These are phyloP conservation scores for Drosophila pallidifrons DNA, from an alignment of 1,140 invertebrate genomes.

Conservation along the genomic window DNA sequence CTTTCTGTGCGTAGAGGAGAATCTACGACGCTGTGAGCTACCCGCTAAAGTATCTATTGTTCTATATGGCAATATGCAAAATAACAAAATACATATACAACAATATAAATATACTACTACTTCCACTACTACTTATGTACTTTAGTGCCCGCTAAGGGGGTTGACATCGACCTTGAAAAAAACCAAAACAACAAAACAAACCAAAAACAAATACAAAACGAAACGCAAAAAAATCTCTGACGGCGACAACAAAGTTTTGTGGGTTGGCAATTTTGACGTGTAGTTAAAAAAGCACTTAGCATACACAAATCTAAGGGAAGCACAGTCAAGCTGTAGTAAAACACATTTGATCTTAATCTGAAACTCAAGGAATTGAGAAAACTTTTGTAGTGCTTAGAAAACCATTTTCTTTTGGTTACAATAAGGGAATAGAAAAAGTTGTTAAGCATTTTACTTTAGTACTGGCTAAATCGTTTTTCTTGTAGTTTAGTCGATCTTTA, in stretches of 20 bases:
- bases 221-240: background rate
- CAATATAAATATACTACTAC: slow-evolving; percentile 5
- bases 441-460: no score
- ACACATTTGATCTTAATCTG: background rate
- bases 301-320: slow-evolving; percentile 9
- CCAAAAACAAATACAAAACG: background rate
- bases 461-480: no score
- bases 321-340: background rate
- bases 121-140: background rate
- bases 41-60: slow-evolving; percentile 22
- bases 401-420: no score
- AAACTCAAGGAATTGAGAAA: background rate
- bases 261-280: slow-evolving; percentile 31
- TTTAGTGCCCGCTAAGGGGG: slow-evolving; percentile 17
- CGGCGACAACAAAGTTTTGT: slow-evolving; percentile 35
- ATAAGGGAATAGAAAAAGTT: no score
- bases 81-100: slow-evolving; percentile 28
- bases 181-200: background rate
- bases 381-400: background rate
- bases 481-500: no score
- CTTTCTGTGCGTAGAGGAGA: slow-evolving; percentile 34
- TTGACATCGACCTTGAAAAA: slow-evolving; percentile 50
- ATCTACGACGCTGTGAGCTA: background rate
- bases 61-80: slow-evolving; percentile 24
- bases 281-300: slow-evolving; percentile 37